Evolutionary conservation across 2,113 vertebrate species (phyloP), one percentile per base, ranked within the genome.

Genomic region (Orycteropus afer): DNA sequence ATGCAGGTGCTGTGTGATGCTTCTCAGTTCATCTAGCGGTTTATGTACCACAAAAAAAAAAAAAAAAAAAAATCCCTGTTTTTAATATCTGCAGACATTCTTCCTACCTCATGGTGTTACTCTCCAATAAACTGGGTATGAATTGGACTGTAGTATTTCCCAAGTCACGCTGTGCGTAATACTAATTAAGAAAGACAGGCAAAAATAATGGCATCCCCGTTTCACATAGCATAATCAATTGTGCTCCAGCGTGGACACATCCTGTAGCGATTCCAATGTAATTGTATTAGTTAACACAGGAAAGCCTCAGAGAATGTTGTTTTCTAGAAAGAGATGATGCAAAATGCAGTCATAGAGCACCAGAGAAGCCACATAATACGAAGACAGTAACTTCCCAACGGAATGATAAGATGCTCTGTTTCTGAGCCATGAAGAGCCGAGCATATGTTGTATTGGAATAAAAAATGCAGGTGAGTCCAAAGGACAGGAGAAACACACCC

Each of bases 111-210:
- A 86, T 61, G 86, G 83, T 91, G 86, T 86, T 94, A 89, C 63
- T 95, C 63, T 73, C 74, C 88, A 95, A 74, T 95, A 97, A 95
- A 94, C 74, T 13, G 45, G 49, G 40, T 80, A 93, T 90, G 96
- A 95, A 93, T 82, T 37, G 74, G 93, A 90, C 69, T 10, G 20
- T 12, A 40, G 69, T 71, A 71, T 71, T 23, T 23, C 90, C 92
- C 95, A 93, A 96, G 92, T 87, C 95, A 77, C 86, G 93, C 92
- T 95, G 95, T 81, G 94, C 69, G 82, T 78, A 96, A 94, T 94
- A 61, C 94, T 97, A 96, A 97, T 97, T 96, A 97, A 97, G 97
- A 2, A 88, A 97, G 97, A 91, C 89, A 92, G 93, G 80, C 88
- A 95, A 96, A 97, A 97, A 87, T 86, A 95, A 97, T 84, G 40